These are phyloP conservation scores for Patiria miniata DNA, from an alignment of 35 echinoderm and acorn worm genomes.

Conservation along the genomic window DNA sequence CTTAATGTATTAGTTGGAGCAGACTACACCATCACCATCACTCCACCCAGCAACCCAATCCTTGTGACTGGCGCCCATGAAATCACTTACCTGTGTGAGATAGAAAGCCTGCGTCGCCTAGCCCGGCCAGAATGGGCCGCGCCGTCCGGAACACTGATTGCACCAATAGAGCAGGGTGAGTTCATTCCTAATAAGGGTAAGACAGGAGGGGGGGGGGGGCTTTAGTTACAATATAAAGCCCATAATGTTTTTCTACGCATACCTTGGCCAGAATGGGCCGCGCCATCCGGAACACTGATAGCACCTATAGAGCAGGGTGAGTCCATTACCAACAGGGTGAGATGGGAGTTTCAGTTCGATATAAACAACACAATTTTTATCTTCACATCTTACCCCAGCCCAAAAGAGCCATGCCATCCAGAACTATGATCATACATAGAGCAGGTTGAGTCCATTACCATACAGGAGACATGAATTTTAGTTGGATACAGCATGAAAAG, in stretches of 20 bases:
- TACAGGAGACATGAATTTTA: too few relatives aligned
- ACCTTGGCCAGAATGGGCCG: constrained; percentile 59
- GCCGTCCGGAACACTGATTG: constrained; percentile 49
- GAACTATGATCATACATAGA: constrained; percentile 42
- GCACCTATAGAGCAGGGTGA: constrained; percentile 54
- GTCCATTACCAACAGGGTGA: background rate
- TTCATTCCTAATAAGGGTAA: background rate
- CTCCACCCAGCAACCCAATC: constrained; percentile 38
- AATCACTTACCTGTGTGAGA: constrained; percentile 60
- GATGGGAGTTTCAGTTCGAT: too few relatives aligned
- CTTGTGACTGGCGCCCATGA: constrained; percentile 43
- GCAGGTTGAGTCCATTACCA: too few relatives aligned
- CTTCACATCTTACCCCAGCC: constrained; percentile 54
- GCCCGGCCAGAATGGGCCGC: constrained; percentile 60
- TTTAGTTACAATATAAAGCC: too few relatives aligned
- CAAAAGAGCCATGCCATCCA: constrained; percentile 53
- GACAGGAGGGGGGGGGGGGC: too few relatives aligned
- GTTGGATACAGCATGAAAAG: too few relatives aligned
- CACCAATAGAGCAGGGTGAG: constrained; percentile 56
- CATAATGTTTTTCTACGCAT: too few relatives aligned
- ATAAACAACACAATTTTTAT: too few relatives aligned
- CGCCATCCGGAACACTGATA: constrained; percentile 51
- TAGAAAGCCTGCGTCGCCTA: constrained; percentile 22
- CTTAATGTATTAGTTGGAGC: constrained; percentile 51
- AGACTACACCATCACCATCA: constrained; percentile 65